Evolutionary conservation across 2,113 vertebrate species (phyloP), one percentile per base, ranked within the genome.

Genomic region (Panthera leo): DNA sequence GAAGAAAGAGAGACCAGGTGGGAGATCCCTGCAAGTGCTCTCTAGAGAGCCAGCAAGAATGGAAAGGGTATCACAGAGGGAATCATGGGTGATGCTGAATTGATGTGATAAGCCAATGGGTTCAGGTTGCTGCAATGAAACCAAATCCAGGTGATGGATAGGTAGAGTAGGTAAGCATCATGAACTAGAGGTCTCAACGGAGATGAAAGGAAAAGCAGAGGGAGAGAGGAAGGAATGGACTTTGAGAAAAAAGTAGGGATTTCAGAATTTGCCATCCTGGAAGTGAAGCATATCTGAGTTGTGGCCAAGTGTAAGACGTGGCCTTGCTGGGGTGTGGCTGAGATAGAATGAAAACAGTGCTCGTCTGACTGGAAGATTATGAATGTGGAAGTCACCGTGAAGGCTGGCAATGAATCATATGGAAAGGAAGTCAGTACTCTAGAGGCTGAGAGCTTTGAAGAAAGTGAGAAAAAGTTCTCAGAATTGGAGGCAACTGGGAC

Each of bases 381-480:
- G 84, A 29, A 34, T 71, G 55, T 65, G 13, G 27, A 85, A n/a
- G 65, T 55, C 12, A n/a, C 21, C 21, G 9, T 34, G n/a, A 61
- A 92, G 95, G 45, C 27, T 34, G 39, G 68, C 58, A 70, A 39
- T 36, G 36, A 85, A 70, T 55, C 83, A 89, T 3, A 31, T 23
- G 12, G 68, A 58, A 86, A 94, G 34, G 53, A 58, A 83, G 39
- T 70, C 36, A 80, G 7, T 31, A 23, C 6, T 58, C 23, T 71
- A 91, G 7, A 78, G 18, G 3, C 23, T 51, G 39, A 91, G 58
- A 31, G 8, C 39, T 25, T 5, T 58, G 29, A 45, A 61, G 61
- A 91, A 89, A 88, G 27, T 58, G 76, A 82, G 80, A 61, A 65
- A 82, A 89, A 48, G 53, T n/a, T 8, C 19, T 95, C 91, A 82